Base-by-base conservation (phyloP, 2,113 vertebrate species). In the Xenopus laevis region DNA sequence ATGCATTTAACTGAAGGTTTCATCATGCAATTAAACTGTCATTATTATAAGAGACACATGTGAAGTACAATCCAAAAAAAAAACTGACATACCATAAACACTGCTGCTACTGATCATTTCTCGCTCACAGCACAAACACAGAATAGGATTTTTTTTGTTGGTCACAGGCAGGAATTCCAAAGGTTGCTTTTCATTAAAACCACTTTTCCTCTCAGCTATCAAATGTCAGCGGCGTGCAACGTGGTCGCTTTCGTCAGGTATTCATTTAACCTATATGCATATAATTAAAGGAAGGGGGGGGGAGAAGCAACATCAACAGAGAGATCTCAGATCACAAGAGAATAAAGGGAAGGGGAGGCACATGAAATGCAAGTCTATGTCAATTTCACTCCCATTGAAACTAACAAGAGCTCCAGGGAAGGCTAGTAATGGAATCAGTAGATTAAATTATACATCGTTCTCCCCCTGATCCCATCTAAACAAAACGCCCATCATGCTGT, bases 61-160 rank as follows among this genome's bases (percentile, higher is more conserved):
- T 84, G 85, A 89, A 90, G 90, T 89, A 91, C 90, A 94, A 90
- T 83, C 82, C 33, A 7, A 40, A 40, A 40, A 40, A 85, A 91
- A 95, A 94, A 92, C 87, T 86, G 87, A 96, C 96, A 82, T 98
- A 98, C 96, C 97, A 97, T 98, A 96, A 92, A 98, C 92, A 95
- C 93, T 95, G 94, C 91, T 95, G 96, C 96, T 97, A 93, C 96
- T 95, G 95, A 99, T 97, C 97, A 99, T 99, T 94, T 96, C 96
- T 95, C 94, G 94, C 93, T 93, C 94, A 93, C 92, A 91, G 89
- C 93, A 95, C 92, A 93, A 95, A 91, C 93, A 93, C 93, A 94
- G 93, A 95, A 95, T 92, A 89, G 94, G 93, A 95, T 95, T 95
- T 94, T 47, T 92, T 55, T 55, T 96, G 94, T 93, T 27, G 23